Conservation (phyloP, 2,797 vertebrate species). For the Spondyliosoma cantharus region DNA sequence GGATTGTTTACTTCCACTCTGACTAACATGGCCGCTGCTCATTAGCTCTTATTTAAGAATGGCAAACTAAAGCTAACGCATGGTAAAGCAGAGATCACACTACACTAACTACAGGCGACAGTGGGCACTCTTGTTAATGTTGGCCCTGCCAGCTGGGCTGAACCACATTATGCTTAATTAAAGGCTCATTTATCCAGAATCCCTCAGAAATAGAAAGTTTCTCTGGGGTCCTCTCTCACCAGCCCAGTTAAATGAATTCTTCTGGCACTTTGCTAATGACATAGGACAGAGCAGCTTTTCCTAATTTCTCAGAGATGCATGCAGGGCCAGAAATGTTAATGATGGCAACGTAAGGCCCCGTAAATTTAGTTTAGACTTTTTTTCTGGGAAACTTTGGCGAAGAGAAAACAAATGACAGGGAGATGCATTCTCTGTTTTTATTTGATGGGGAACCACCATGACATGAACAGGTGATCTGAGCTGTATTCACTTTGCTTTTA, state of each 20-base stretch:
- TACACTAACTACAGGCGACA: constrained; percentile 28
- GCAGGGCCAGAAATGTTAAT: constrained; percentile 3
- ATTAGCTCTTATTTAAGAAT: constrained; percentile 39
- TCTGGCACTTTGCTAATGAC: not conserved
- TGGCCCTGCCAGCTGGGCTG: constrained; percentile 8
- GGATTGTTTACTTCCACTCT: not conserved
- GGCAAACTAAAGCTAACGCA: constrained; percentile 18
- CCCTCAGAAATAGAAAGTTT: constrained; percentile 35
- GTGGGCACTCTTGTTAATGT: constrained; percentile 11
- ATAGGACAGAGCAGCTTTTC: not conserved
- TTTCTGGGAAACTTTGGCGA: not conserved
- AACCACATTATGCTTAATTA: constrained; percentile 41
- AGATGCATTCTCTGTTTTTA: not conserved
- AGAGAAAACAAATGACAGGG: not conserved
- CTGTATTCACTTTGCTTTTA: constrained; percentile 7
- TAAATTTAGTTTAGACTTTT: not conserved
- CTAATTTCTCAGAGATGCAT: constrained; percentile 14
- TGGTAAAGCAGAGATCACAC: constrained; percentile 30
- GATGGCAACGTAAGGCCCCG: not conserved
- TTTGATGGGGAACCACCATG: not conserved
- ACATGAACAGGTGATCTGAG: not conserved
- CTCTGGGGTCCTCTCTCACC: constrained; percentile 16
- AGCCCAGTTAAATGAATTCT: constrained; percentile 20
- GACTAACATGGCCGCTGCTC: constrained; percentile 5
- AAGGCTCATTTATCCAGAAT: constrained; percentile 33